Evolutionary conservation across 2,113 vertebrate genomes (phyloP), one percentile per base, ranked within the genome.

Genomic region (Calyptomena viridis): DNA sequence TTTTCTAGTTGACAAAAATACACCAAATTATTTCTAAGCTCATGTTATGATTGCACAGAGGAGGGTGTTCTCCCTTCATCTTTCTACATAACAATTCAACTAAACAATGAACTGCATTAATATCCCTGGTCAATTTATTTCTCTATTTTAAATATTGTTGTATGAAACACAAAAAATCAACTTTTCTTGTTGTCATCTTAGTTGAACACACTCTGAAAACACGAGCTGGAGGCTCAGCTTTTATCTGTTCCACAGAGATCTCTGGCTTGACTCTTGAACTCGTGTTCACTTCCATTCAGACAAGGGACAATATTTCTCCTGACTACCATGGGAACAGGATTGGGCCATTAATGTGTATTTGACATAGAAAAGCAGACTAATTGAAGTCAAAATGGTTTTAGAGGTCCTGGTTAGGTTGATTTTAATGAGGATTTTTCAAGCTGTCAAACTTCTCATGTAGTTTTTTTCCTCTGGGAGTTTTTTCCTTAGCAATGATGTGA

Each of bases 381-480:
- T 87, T 92, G 88, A 89, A 96, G 83, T 60, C 64, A 78, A 92
- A 92, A 93, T 53, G 64, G 44, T 72, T 92, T 56, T 35, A 93
- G 72, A 92, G 87, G 92, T 92, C 90, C 90, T 93, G 67, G 4
- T 52, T 94, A 79, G 80, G 83, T 75, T 93, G 88, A 68, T 91
- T 94, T 94, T 96, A 96, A 94, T 89, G 92, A 96, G 76, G 83
- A 71, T 64, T 94, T 92, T 91, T 94, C 47, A 84, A 90, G 68
- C 90, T 93, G 44, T 80, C 50, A 17, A 59, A 30, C 28, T 88
- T 89, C 33, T 91, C 37, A 10, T 17, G 14, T 25, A 5, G 46
- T 19, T 14, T 81, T 76, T 63, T 62, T 46, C n/a, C 39, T 84
- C 33, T 44, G n/a, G 37, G 72, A 84, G 35, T n/a, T 78, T 83